phyloP scores from a whole-genome alignment of 2,888 invertebrate genomes.

The Idaea biselata region DNA sequence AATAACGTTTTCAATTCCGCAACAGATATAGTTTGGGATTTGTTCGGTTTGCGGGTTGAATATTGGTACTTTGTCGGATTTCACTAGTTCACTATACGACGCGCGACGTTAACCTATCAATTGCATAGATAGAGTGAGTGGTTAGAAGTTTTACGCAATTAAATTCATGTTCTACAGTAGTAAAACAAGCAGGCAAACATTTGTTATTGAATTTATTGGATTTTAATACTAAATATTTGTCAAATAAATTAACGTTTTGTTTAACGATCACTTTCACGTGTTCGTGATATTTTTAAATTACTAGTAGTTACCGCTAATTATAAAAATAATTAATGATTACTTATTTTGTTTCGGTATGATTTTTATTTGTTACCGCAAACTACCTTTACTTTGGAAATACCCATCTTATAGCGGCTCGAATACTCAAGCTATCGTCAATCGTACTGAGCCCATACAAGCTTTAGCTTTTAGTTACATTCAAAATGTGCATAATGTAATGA shows the following conservation, averaged over 20 bases:
- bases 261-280: background rate
- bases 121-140: background rate
- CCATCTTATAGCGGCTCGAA: too few relatives aligned
- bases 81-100: background rate
- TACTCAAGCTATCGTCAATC: too few relatives aligned
- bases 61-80: background rate
- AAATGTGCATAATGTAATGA: background rate
- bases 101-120: background rate
- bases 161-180: too few relatives aligned
- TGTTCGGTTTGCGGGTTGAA: background rate
- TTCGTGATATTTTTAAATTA: background rate
- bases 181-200: background rate
- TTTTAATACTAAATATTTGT: background rate
- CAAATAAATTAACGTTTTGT: background rate
- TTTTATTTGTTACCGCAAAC: too few relatives aligned
- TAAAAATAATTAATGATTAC: background rate
- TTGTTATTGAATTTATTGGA: background rate
- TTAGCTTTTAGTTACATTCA: too few relatives aligned
- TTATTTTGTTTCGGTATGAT: too few relatives aligned
- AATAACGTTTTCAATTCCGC: slow-evolving; percentile 9
- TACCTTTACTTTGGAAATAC: too few relatives aligned
- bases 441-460: too few relatives aligned
- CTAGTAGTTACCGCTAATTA: background rate
- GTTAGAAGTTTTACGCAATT: background rate
- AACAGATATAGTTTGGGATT: slow-evolving; percentile 8